Evolutionary conservation across 1,140 invertebrate species (phyloP).

Genomic region (Nixonia krombeini): DNA sequence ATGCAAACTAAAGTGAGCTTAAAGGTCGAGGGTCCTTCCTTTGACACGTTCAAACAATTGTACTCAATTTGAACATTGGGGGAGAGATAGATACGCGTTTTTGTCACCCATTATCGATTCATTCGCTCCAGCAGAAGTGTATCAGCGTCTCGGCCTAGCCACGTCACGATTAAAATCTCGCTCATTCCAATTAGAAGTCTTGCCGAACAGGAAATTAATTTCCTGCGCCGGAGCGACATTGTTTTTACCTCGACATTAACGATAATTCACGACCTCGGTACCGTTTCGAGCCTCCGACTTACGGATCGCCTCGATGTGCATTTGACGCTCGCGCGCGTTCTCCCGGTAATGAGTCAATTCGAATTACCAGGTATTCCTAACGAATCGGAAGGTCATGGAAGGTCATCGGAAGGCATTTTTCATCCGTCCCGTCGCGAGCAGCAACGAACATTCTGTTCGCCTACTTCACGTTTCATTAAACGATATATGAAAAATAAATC

Average conservation of each 20-base stretch:
- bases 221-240: constrained; percentile 20
- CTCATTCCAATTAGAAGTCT: constrained; percentile 28
- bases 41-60: neutral
- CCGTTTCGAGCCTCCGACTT: too few species aligned
- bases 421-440: neutral
- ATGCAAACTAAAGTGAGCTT: too few species aligned
- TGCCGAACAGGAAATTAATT: constrained; percentile 34
- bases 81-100: neutral
- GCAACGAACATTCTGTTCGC: constrained; percentile 6
- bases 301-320: too few species aligned
- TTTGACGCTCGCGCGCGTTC: too few species aligned
- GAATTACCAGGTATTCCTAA: too few species aligned
- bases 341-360: too few species aligned
- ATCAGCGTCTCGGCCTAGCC: constrained; percentile 1
- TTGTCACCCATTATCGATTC: neutral
- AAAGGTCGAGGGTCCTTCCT: too few species aligned
- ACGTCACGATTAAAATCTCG: constrained; percentile 21
- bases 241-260: constrained; percentile 21
- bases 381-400: too few species aligned
- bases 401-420: neutral
- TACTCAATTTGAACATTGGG: neutral
- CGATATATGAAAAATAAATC: constrained; percentile 12
- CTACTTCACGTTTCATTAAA: constrained; percentile 25
- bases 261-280: constrained; percentile 21
- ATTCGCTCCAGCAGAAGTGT: constrained; percentile 6